These are phyloP conservation scores for Anorthoa munda DNA, from an alignment of 2,888 invertebrate genomes.

Conservation along the genomic window DNA sequence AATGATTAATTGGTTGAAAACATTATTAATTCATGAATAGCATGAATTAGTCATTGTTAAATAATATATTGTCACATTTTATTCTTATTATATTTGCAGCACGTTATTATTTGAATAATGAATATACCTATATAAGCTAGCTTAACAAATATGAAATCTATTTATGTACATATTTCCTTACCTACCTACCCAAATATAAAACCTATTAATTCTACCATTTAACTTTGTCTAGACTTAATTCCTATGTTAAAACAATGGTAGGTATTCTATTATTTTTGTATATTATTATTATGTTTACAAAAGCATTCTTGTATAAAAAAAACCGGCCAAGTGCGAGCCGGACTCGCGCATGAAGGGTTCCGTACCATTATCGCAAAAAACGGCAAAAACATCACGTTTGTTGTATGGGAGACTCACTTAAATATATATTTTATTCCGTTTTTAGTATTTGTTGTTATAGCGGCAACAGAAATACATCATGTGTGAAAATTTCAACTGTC, in stretches of 20 bases:
- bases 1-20: constrained; percentile 57
- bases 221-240: constrained; percentile 1
- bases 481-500: too few species aligned
- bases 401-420: too few species aligned
- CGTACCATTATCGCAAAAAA: too few species aligned
- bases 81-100: constrained; percentile 1
- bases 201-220: background rate
- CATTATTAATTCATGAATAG: constrained; percentile 9
- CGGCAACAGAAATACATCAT: too few species aligned
- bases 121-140: background rate
- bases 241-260: background rate
- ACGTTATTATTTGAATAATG: background rate
- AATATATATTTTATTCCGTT: too few species aligned
- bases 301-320: too few species aligned
- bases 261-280: background rate
- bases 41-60: background rate
- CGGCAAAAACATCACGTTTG: too few species aligned
- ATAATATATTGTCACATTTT: background rate
- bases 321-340: too few species aligned
- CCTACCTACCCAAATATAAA: background rate
- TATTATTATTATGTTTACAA: too few species aligned
- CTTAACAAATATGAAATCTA: background rate
- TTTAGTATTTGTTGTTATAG: too few species aligned
- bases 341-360: too few species aligned
- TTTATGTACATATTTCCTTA: background rate